phyloP scores from a whole-genome alignment of 2,888 invertebrate species.

The Eupeodes luniger region DNA sequence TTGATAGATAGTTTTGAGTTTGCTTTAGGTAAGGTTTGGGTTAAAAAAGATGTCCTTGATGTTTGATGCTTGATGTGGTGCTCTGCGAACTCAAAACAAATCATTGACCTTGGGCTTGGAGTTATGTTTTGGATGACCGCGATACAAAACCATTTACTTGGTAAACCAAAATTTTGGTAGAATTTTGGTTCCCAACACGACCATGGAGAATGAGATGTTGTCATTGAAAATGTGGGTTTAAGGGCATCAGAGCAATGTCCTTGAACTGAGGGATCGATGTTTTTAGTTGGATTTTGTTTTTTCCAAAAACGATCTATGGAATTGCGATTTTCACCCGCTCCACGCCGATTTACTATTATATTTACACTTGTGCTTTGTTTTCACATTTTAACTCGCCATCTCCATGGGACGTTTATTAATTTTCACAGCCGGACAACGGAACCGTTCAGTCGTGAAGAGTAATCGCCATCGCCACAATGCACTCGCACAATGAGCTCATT shows the following conservation, averaged over 20 bases:
- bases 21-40: no score
- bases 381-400: background rate
- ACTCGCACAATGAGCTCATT: conserved; percentile 71
- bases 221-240: conserved; percentile 37
- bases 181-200: conserved; percentile 69
- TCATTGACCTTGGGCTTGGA: conserved; percentile 64
- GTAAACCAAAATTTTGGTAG: conserved; percentile 72
- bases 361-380: conserved; percentile 53
- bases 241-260: conserved; percentile 21
- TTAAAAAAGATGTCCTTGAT: conserved; percentile 54
- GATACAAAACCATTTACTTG: conserved; percentile 52
- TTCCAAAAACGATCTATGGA: conserved; percentile 12
- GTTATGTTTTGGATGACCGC: conserved; percentile 49
- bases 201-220: conserved; percentile 53
- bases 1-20: background rate
- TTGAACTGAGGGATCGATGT: conserved; percentile 6
- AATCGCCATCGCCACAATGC: conserved; percentile 57
- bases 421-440: conserved; percentile 71
- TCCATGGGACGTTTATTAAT: conserved; percentile 52
- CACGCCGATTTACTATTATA: background rate
- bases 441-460: conserved; percentile 46
- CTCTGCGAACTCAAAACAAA: conserved; percentile 51
- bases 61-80: no score
- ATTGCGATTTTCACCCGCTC: conserved; percentile 49
- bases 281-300: no score